Percentiles rank a stretch among this genome's conserved stretches.
Evolutionary conservation across 2,113 vertebrate genomes (phyloP).

Genomic region (Otocyon megalotis): DNA sequence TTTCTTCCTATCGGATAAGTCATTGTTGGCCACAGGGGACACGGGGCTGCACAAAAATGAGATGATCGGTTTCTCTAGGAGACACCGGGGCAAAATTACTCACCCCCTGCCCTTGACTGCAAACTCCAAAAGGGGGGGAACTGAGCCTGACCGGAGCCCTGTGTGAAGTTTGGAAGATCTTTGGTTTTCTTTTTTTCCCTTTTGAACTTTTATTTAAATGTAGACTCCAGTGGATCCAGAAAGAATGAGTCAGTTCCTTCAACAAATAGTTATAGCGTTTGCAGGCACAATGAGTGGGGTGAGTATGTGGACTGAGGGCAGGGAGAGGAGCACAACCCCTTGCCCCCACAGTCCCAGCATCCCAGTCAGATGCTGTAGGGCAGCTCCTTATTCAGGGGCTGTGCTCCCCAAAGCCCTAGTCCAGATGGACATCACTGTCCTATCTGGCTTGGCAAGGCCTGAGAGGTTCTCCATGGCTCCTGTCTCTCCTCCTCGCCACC

Average conservation of each 20-base stretch:
- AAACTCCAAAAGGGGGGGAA: neutral
- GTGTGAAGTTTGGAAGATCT: conserved; percentile 4
- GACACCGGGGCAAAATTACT: neutral
- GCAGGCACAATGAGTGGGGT: neutral
- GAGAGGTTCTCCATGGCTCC: neutral
- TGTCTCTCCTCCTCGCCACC: neutral
- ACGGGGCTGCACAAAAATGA: neutral
- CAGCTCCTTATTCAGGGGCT: neutral
- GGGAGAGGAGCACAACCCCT: neutral
- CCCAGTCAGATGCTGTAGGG: neutral
- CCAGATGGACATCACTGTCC: neutral
- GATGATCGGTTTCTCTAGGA: neutral
- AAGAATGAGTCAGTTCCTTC: neutral
- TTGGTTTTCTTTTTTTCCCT: neutral
- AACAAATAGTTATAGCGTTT: neutral
- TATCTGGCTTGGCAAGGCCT: neutral
- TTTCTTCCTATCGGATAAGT: neutral
- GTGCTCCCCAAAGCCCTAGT: neutral
- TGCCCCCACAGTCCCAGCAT: neutral
- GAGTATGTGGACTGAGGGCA: neutral
- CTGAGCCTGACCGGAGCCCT: neutral
- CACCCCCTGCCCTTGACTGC: neutral
- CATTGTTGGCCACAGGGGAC: neutral
- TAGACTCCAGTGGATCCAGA: neutral
- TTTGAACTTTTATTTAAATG: conserved; percentile 53